Evolutionary conservation across 2,113 vertebrate genomes (phyloP).

Genomic region (Pluvianellus socialis): DNA sequence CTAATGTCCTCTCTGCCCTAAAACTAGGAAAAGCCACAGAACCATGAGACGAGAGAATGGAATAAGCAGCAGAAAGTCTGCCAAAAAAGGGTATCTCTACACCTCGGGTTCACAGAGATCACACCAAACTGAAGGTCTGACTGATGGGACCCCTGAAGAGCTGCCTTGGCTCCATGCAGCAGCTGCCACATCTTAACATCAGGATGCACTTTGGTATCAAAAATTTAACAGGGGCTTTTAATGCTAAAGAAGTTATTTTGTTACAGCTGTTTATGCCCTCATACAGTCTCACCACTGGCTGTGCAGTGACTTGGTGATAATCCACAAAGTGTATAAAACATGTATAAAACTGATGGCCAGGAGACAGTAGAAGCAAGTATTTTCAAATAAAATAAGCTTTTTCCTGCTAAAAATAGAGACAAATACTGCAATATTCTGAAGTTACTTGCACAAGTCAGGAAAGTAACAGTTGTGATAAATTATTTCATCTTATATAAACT

Average conservation of each 20-base stretch:
- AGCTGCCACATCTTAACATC: neutral
- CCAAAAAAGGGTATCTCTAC: neutral
- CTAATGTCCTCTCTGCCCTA: neutral
- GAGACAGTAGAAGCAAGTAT: neutral
- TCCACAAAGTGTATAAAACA: neutral
- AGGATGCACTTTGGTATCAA: rapidly evolving
- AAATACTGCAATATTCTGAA: neutral
- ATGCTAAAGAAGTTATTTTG: neutral
- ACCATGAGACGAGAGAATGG: rapidly evolving
- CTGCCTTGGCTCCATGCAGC: neutral
- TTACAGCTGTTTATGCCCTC: neutral
- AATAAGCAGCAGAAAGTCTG: neutral
- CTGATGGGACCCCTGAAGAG: neutral
- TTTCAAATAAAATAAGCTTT: neutral
- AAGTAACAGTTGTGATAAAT: neutral
- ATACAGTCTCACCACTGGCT: neutral
- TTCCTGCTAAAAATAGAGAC: neutral
- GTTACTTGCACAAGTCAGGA: neutral
- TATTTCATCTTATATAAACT: neutral
- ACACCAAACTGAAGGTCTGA: neutral
- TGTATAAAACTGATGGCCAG: neutral
- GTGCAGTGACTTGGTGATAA: neutral
- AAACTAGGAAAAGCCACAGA: neutral
- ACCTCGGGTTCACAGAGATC: neutral
- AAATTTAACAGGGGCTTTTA: neutral